These are phyloP conservation scores for Halichondria panicea DNA, from an alignment of 37 sponge, comb jelly and placozoan species.

Conservation along the genomic window DNA sequence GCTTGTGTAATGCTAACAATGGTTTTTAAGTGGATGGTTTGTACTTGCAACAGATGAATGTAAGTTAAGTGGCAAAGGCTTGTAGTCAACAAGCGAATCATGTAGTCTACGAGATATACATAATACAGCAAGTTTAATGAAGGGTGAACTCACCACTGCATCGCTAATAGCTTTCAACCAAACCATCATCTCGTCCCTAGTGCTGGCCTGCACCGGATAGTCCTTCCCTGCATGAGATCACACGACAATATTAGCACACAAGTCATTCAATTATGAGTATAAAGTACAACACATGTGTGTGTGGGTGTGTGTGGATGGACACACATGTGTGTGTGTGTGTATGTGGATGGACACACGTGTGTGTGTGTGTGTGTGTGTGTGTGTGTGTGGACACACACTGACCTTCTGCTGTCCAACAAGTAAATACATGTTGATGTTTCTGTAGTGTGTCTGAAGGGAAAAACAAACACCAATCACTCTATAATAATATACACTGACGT, in stretches of 20 bases:
- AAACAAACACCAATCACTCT: too few relatives aligned
- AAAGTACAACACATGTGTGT: neutral
- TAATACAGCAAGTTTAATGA: neutral
- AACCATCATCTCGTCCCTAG: constrained; percentile 68
- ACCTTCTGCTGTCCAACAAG: constrained; percentile 76
- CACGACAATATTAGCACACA: neutral
- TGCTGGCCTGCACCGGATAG: constrained; percentile 72
- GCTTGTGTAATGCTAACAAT: too few relatives aligned
- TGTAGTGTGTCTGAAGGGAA: constrained; percentile 48
- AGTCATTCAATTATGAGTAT: neutral
- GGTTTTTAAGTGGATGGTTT: too few relatives aligned
- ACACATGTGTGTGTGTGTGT: too few relatives aligned
- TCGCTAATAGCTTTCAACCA: constrained; percentile 64
- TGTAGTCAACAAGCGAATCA: too few relatives aligned
- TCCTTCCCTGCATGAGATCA: constrained; percentile 51
- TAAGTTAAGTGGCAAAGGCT: too few relatives aligned
- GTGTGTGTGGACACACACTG: neutral
- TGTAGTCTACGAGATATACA: too few relatives aligned
- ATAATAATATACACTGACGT: too few relatives aligned
- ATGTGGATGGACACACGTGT: neutral
- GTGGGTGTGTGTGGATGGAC: too few relatives aligned
- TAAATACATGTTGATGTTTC: constrained; percentile 74
- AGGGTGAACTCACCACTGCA: constrained; percentile 31
- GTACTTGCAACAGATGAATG: too few relatives aligned
- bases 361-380: neutral